Evolutionary conservation across 2,113 vertebrate genomes (phyloP).

Genomic region (Anarhynchus alexandrinus): DNA sequence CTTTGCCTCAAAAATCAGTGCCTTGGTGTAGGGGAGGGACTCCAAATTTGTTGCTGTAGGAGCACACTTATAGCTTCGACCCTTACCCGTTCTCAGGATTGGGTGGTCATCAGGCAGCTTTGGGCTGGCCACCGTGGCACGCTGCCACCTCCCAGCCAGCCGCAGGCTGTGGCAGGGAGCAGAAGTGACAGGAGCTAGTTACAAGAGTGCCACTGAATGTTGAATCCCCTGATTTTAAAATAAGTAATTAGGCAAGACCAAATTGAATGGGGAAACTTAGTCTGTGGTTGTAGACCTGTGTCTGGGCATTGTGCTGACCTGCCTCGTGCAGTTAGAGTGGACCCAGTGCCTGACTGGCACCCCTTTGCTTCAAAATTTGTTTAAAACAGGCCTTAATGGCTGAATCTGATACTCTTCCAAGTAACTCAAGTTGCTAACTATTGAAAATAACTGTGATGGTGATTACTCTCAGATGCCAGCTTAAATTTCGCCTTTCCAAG

Average conservation of each 20-base stretch:
- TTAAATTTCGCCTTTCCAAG: conserved; percentile 17
- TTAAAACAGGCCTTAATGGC: neutral
- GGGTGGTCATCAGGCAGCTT: rapidly evolving
- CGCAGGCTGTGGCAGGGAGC: neutral
- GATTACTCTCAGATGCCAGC: neutral
- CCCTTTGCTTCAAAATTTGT: neutral
- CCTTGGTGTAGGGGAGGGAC: neutral
- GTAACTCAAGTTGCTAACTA: neutral
- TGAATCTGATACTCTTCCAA: neutral
- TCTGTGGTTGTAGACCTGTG: neutral
- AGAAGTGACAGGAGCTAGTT: neutral
- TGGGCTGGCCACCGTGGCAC: rapidly evolving
- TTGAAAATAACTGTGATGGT: neutral
- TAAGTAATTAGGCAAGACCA: neutral
- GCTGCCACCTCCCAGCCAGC: neutral
- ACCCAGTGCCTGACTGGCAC: neutral
- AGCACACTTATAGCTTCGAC: neutral
- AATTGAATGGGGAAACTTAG: neutral
- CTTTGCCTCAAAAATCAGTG: neutral
- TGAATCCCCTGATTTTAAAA: neutral
- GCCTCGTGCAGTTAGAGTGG: rapidly evolving
- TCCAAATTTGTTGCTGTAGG: neutral
- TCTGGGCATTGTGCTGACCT: neutral
- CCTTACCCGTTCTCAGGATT: rapidly evolving
- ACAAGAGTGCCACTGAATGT: neutral